Percentiles rank a stretch among this genome's conserved stretches.
phyloP scores from a whole-genome alignment of 2,113 vertebrate species.

The Carlito syrichta region DNA sequence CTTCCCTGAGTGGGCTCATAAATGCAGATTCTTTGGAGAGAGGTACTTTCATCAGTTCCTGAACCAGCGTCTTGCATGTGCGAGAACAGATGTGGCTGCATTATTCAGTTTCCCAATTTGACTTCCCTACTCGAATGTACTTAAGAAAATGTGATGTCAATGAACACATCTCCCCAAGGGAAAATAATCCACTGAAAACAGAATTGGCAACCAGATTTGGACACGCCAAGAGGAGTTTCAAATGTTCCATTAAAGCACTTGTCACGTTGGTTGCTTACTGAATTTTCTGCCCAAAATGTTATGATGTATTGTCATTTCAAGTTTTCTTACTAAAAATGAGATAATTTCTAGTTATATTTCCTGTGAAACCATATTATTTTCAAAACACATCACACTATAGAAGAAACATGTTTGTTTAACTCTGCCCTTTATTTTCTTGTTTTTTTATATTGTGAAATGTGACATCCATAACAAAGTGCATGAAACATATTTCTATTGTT shows the following conservation, averaged over 20 bases:
- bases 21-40: conserved; percentile 34
- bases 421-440: not conserved
- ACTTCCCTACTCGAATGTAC: not conserved
- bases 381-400: not conserved
- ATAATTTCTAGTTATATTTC: conserved; percentile 16
- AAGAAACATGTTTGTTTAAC: conserved; percentile 8
- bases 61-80: conserved; percentile 33
- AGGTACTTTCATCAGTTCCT: not conserved
- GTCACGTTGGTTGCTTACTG: not conserved
- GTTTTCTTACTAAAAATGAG: conserved; percentile 10
- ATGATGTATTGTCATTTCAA: not conserved
- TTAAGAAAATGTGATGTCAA: conserved; percentile 26
- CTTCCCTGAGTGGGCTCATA: conserved; percentile 41
- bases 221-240: not conserved
- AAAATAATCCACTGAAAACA: not conserved
- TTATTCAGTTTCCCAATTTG: conserved; percentile 60
- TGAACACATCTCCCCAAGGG: not conserved
- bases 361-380: not conserved
- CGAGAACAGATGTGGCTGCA: conserved; percentile 59
- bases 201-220: not conserved
- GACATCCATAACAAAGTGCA: not conserved
- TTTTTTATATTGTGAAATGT: not conserved
- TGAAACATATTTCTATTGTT: not conserved
- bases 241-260: not conserved
- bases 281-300: conserved; percentile 31